A percentile compares a stretch with the other conserved stretches of the same genome.
These are phyloP conservation scores for Agrotis segetum DNA, from an alignment of 2,888 invertebrate genomes.

Conservation along the genomic window DNA sequence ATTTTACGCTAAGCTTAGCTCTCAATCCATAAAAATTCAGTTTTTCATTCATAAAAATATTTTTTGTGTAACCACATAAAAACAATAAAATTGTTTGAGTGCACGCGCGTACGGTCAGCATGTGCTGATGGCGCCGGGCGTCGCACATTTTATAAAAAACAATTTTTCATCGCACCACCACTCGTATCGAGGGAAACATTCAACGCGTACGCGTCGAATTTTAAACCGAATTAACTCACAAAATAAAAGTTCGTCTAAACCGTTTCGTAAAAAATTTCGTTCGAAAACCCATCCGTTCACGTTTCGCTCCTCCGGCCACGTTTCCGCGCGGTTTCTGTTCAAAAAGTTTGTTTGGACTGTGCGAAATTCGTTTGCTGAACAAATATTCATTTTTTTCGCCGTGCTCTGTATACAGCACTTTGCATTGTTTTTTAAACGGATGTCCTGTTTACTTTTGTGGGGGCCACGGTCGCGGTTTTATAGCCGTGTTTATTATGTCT, in stretches of 20 bases:
- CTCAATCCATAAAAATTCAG: conserved; percentile 31
- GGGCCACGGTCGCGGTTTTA: conserved; percentile 73
- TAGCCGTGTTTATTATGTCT: conserved; percentile 73
- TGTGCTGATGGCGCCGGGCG: conserved; percentile 12
- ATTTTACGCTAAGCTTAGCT: conserved; percentile 10
- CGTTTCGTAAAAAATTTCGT: conserved; percentile 70
- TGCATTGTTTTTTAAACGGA: conserved; percentile 83
- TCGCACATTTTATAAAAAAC: conserved; percentile 47
- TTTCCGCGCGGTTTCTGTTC: conserved; percentile 75
- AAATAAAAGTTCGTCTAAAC: conserved; percentile 66
- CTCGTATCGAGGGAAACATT: conserved; percentile 59
- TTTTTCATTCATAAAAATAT: conserved; percentile 25
- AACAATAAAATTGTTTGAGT: conserved; percentile 49
- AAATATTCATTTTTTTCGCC: conserved; percentile 78
- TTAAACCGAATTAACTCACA: conserved; percentile 69
- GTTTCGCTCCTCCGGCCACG: conserved; percentile 64
- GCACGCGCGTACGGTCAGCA: conserved; percentile 44
- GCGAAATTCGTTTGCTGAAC: conserved; percentile 79
- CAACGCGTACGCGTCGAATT: conserved; percentile 62
- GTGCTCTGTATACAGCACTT: conserved; percentile 70
- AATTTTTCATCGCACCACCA: conserved; percentile 44
- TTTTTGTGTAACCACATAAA: conserved; percentile 35
- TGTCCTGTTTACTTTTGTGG: conserved; percentile 80
- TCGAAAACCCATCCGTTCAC: conserved; percentile 71
- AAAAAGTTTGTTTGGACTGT: conserved; percentile 78